Conservation (phyloP, 2,113 vertebrate genomes). For the Rhombomys opimus region DNA sequence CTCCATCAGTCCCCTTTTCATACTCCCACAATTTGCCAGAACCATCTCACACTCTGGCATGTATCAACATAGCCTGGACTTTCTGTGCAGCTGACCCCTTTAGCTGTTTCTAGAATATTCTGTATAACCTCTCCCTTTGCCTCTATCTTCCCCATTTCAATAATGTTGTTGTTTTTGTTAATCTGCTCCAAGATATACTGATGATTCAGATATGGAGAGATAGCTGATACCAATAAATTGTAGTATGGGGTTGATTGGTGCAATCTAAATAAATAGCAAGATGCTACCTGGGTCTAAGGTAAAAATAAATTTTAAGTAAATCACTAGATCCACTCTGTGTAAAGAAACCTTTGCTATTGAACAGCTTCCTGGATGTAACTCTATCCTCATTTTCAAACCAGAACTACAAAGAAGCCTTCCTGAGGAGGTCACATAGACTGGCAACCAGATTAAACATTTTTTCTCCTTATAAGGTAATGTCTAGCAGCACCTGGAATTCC, state of each 20-base stretch:
- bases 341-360: conserved; percentile 78
- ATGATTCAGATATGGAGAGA: background rate
- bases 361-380: conserved; percentile 49
- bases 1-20: background rate
- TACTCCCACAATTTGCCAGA: background rate
- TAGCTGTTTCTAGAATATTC: background rate
- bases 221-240: background rate
- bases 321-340: conserved; percentile 10
- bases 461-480: too few relatives aligned
- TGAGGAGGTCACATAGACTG: too few relatives aligned
- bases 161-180: background rate
- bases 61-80: background rate
- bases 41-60: background rate
- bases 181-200: background rate
- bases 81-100: background rate
- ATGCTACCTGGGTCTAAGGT: background rate
- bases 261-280: background rate
- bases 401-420: conserved; percentile 72
- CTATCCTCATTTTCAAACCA: conserved; percentile 53
- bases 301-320: conserved; percentile 21
- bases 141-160: background rate
- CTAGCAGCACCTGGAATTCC: too few relatives aligned
- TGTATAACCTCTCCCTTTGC: background rate
- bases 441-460: too few relatives aligned
- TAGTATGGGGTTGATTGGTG: background rate